These are phyloP conservation scores for Ptilonorhynchus violaceus DNA, from an alignment of 2,113 vertebrate species.

Conservation along the genomic window DNA sequence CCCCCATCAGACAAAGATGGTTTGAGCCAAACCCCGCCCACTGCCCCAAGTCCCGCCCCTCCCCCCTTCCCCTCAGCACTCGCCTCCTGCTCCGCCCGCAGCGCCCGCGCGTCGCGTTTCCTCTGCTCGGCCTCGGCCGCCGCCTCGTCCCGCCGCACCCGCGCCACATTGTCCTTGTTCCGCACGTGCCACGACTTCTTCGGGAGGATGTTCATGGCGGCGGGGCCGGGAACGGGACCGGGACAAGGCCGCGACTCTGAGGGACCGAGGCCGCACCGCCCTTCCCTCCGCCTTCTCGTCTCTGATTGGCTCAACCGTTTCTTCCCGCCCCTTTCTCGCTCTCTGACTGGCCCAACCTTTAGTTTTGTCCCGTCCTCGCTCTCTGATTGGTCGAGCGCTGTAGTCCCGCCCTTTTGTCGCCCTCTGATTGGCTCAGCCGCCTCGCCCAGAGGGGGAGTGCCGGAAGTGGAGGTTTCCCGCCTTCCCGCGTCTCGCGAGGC, in stretches of 20 bases:
- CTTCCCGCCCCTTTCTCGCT: fast-evolving
- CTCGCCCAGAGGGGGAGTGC: fast-evolving
- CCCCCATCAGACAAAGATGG: no score
- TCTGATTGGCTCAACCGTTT: fast-evolving
- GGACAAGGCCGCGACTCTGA: neutral
- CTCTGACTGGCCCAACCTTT: fast-evolving
- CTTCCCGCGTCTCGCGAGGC: no score
- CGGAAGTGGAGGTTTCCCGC: neutral
- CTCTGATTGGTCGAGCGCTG: fast-evolving
- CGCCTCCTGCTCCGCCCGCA: neutral
- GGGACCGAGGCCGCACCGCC: fast-evolving
- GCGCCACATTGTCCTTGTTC: neutral
- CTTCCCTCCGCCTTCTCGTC: fast-evolving
- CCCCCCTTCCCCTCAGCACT: neutral
- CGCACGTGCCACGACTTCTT: neutral
- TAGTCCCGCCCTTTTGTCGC: fast-evolving
- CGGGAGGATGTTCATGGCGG: neutral
- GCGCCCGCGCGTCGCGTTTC: neutral
- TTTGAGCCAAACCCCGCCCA: no score
- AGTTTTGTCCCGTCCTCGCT: fast-evolving
- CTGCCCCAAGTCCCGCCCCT: neutral
- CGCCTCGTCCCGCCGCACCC: neutral
- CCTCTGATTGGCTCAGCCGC: fast-evolving
- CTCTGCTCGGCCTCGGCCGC: neutral
- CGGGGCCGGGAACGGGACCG: neutral